A percentile compares a stretch with the other conserved stretches of the same genome.
These are phyloP conservation scores for Chelmon rostratus DNA, from an alignment of 2,797 vertebrate genomes.

Conservation along the genomic window DNA sequence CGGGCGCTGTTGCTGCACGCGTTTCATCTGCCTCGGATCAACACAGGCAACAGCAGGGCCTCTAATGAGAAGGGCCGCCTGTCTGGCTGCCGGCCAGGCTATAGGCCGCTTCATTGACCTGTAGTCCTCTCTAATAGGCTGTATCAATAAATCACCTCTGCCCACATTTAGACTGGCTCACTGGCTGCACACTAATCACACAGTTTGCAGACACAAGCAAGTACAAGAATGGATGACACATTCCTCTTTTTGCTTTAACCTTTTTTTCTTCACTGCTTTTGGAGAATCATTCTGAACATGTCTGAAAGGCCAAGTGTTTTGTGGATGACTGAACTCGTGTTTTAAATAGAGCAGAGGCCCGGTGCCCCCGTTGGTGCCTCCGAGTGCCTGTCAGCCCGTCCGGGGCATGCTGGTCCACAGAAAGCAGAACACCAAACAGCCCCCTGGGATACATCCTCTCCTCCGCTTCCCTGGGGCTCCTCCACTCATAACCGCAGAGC, in stretches of 20 bases:
- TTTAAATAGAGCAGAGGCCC: constrained; percentile 61
- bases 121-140: constrained; percentile 37
- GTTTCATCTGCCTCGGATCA: constrained; percentile 60
- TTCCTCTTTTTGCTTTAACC: not conserved
- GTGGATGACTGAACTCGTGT: constrained; percentile 66
- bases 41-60: constrained; percentile 60
- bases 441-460: constrained; percentile 71
- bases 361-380: constrained; percentile 52
- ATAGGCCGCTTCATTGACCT: constrained; percentile 36
- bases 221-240: not conserved
- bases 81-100: constrained; percentile 54
- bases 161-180: not conserved
- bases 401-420: constrained; percentile 66
- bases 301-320: constrained; percentile 60
- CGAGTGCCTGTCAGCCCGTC: constrained; percentile 52
- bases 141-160: constrained; percentile 35
- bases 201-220: constrained; percentile 26
- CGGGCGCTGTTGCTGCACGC: constrained; percentile 61
- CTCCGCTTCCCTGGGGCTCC: constrained; percentile 58
- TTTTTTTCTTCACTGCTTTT: constrained; percentile 11
- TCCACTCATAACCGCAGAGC: constrained; percentile 33
- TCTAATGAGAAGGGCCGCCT: constrained; percentile 47
- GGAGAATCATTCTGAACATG: constrained; percentile 44
- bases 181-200: constrained; percentile 18
- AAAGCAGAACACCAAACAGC: constrained; percentile 68